A percentile compares a stretch with the other conserved stretches of the same genome.
Conservation (phyloP, 2,797 vertebrate species). For the Sebastes nivosus region DNA sequence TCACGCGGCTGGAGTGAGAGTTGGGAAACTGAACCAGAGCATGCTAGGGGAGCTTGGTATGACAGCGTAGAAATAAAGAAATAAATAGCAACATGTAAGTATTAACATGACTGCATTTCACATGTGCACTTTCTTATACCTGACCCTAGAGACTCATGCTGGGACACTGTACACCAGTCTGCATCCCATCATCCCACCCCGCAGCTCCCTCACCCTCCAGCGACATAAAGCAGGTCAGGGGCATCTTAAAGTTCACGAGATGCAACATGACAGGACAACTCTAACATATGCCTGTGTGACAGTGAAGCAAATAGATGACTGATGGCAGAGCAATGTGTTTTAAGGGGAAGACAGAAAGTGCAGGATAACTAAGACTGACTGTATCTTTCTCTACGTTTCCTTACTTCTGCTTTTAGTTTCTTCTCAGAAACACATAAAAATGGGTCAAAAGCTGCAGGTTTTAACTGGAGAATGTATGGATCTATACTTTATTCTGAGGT, state of each 20-base stretch:
- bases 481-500: slow-evolving; percentile 7
- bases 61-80: slow-evolving; percentile 69
- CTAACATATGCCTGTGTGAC: slow-evolving; percentile 80
- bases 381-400: slow-evolving; percentile 17
- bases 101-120: slow-evolving; percentile 67
- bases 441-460: background rate
- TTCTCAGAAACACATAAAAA: slow-evolving; percentile 7
- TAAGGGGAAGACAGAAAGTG: slow-evolving; percentile 34
- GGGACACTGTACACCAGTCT: slow-evolving; percentile 53
- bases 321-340: slow-evolving; percentile 70
- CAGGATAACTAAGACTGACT: slow-evolving; percentile 27
- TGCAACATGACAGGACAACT: slow-evolving; percentile 78
- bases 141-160: slow-evolving; percentile 68
- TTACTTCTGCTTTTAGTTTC: slow-evolving; percentile 6
- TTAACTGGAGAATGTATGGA: background rate
- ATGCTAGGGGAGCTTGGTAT: slow-evolving; percentile 59
- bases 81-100: slow-evolving; percentile 71
- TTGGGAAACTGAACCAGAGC: slow-evolving; percentile 79
- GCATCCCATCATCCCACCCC: slow-evolving; percentile 56
- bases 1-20: slow-evolving; percentile 83
- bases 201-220: slow-evolving; percentile 59
- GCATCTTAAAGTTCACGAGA: slow-evolving; percentile 80
- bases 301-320: slow-evolving; percentile 74
- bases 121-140: slow-evolving; percentile 70
- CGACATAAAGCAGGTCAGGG: slow-evolving; percentile 77